Evolutionary conservation across 2,113 vertebrate genomes (phyloP), one percentile per base, ranked within the genome.

Genomic region (Apus apus): DNA sequence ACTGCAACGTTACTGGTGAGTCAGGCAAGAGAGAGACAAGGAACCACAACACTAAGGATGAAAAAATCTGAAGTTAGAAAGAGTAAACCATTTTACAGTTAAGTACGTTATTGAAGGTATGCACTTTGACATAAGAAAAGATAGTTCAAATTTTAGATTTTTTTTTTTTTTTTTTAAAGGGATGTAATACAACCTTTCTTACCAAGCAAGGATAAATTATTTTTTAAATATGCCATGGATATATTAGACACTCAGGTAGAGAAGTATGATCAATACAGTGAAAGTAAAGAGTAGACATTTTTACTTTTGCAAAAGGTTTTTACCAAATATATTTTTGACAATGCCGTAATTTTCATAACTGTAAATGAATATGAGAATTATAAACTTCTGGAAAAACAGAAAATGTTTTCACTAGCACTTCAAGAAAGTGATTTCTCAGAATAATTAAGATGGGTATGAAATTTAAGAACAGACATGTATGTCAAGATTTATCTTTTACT

Each of bases 151-250:
- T 68, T 79, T 20, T 13, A 67, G 48, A 3, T 9, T 6, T 46
- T 40, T 11, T 61, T 9, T 6, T 46, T 40, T 11, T 61, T 34
- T 61, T 38, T 18, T 50, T 22, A 50, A 66, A 64, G 14, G 45
- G 81, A 78, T 7, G 34, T 38, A 34, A 64, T 53, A 15, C 2
- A 48, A 4, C 0, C 3, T 66, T 73, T 90, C 25, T 38, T 48
- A 19, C 1, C 0, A 45, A 32, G 11, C 81, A 21, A 66, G 11
- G 9, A 58, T 48, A 51, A 23, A 29, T 40, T 60, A 0, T 23
- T 73, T 77, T 45, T 51, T 26, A 9, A n/a, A 38, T 27, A 26
- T 57, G 4, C 4, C 8, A 62, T 26, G 4, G 29, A 22, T 81
- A 43, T 6, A 17, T 51, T 75, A 87, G 32, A 7, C 13, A n/a